phyloP scores from a whole-genome alignment of 2,113 vertebrate species.

The Chauna torquata region DNA sequence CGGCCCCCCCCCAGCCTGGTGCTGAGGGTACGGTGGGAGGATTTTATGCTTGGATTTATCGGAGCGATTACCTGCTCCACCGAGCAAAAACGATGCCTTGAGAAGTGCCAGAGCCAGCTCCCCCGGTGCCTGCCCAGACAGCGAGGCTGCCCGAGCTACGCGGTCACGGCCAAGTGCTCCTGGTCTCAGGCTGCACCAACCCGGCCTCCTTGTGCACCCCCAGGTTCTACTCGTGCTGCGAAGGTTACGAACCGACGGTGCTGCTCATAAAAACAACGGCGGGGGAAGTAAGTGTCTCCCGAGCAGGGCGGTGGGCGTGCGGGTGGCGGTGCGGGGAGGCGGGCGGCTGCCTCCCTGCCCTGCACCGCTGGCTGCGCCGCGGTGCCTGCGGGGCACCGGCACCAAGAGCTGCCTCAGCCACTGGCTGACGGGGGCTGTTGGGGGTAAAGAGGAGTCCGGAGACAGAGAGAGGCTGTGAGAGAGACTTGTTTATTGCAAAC shows the following conservation, averaged over 20 bases:
- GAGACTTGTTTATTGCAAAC: neutral
- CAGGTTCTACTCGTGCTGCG: slow-evolving; percentile 82
- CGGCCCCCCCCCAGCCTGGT: neutral
- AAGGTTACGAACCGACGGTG: slow-evolving; percentile 80
- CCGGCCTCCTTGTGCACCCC: neutral
- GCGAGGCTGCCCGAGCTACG: neutral
- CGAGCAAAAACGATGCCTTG: neutral
- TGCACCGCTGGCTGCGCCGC: neutral
- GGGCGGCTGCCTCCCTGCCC: neutral
- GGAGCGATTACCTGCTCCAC: neutral
- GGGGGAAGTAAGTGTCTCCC: slow-evolving; percentile 74
- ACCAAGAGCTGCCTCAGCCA: neutral
- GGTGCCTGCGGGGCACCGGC: neutral
- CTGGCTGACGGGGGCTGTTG: neutral
- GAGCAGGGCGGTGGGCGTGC: neutral
- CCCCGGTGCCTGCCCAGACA: neutral
- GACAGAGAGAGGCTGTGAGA: neutral
- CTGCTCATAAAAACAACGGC: slow-evolving; percentile 81
- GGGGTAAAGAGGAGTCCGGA: neutral
- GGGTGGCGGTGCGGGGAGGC: neutral
- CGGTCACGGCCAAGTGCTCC: neutral
- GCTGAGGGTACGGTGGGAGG: neutral
- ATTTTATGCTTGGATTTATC: neutral
- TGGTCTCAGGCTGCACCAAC: neutral
- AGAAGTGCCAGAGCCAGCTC: neutral